phyloP scores from a whole-genome alignment of 2,797 vertebrate species.

The Schizopygopsis malacanthus region DNA sequence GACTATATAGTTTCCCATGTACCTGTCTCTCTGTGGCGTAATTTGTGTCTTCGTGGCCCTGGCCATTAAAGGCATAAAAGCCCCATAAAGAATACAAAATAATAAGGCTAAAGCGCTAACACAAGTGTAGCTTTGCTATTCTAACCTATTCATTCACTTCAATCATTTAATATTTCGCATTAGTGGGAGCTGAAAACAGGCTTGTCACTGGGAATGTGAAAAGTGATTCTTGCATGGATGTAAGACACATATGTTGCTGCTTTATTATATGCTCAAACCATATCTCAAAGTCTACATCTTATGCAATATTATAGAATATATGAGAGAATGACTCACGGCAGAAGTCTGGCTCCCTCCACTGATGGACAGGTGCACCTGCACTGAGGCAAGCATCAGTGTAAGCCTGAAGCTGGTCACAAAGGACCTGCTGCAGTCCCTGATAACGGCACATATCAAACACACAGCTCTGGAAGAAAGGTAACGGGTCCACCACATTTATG shows the following conservation, averaged over 20 bases:
- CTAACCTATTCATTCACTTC: background rate
- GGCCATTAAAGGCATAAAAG: constrained; percentile 9
- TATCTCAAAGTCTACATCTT: background rate
- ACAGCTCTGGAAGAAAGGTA: constrained; percentile 80
- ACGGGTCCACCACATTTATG: constrained; percentile 73
- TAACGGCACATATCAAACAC: constrained; percentile 84
- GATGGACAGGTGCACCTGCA: constrained; percentile 73
- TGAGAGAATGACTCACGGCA: constrained; percentile 69
- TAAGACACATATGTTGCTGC: background rate
- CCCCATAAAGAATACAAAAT: constrained; percentile 12
- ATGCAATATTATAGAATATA: background rate
- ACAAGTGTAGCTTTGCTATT: too few species aligned
- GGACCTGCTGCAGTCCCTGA: constrained; percentile 68
- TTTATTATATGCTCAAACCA: background rate
- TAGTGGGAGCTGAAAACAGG: constrained; percentile 8
- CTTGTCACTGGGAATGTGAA: background rate
- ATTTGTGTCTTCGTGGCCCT: background rate
- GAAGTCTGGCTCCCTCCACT: constrained; percentile 82
- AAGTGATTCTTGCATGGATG: background rate
- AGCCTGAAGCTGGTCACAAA: constrained; percentile 84
- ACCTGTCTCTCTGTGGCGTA: background rate
- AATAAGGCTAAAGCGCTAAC: background rate
- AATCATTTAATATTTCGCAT: constrained; percentile 15
- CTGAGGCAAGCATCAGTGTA: constrained; percentile 81
- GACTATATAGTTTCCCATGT: background rate